These are phyloP conservation scores for Sycobia sp. DNA, from an alignment of 1,140 invertebrate genomes.

Conservation along the genomic window DNA sequence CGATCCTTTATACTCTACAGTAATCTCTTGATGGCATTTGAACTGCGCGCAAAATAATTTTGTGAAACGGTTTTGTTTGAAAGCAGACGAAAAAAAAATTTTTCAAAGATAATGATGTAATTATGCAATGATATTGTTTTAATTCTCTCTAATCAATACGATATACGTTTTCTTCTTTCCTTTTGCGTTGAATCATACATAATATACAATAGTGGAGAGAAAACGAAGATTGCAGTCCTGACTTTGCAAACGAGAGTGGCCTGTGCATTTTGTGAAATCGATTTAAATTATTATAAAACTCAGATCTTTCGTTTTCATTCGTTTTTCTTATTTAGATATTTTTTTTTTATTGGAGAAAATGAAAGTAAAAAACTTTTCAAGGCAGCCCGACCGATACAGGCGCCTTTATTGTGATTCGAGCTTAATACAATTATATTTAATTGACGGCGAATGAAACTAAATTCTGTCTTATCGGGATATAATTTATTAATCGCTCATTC, in stretches of 20 bases:
- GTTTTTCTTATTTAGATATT: constrained; percentile 28
- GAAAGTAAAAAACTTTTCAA: constrained; percentile 43
- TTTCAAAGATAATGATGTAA: constrained; percentile 5
- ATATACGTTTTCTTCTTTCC: constrained; percentile 16
- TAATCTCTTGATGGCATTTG: constrained; percentile 51
- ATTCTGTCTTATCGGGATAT: not conserved
- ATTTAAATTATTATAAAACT: constrained; percentile 40
- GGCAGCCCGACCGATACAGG: constrained; percentile 47
- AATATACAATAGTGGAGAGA: constrained; percentile 40
- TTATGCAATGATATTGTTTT: constrained; percentile 21
- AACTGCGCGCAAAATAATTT: too few species aligned
- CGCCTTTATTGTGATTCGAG: constrained; percentile 20
- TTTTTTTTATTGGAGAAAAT: constrained; percentile 32
- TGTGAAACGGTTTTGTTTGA: too few species aligned
- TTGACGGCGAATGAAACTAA: not conserved
- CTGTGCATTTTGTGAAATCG: constrained; percentile 43
- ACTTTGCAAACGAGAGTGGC: constrained; percentile 48
- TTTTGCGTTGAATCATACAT: constrained; percentile 14
- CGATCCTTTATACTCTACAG: constrained; percentile 57
- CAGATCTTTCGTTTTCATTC: too few species aligned
- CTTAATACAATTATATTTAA: constrained; percentile 20
- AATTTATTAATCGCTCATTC: not conserved
- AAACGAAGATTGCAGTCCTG: constrained; percentile 43
- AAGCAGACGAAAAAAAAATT: too few species aligned
- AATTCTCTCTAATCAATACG: constrained; percentile 37